These are phyloP conservation scores for Acyrthosiphon pisum DNA, from an alignment of 1,140 invertebrate genomes.

Conservation along the genomic window DNA sequence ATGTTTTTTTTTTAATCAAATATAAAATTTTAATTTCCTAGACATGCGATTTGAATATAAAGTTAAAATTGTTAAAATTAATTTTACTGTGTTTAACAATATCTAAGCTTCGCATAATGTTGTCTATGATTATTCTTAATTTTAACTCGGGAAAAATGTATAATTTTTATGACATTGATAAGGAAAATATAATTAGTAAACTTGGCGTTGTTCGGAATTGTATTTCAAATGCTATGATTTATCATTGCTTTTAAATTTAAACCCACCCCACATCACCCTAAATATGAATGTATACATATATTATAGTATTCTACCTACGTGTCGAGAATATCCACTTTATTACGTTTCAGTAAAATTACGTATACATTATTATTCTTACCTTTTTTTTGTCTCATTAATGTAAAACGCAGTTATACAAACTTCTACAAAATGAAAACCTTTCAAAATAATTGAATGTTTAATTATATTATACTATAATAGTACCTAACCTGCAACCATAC, in stretches of 20 bases:
- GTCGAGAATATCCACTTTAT: background rate
- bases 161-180: background rate
- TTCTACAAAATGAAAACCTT: background rate
- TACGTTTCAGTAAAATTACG: background rate
- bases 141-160: background rate
- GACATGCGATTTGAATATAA: too few species aligned
- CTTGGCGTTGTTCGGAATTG: background rate
- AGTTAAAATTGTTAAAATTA: too few species aligned
- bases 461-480: background rate
- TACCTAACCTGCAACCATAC: background rate
- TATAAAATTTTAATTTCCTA: background rate
- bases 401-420: background rate
- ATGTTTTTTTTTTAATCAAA: background rate
- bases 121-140: background rate
- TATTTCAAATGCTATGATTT: background rate
- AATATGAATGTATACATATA: background rate
- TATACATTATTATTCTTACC: background rate
- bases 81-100: background rate
- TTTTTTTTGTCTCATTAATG: background rate
- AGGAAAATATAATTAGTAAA: background rate
- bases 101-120: background rate
- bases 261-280: background rate
- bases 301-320: background rate
- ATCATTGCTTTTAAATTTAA: constrained; percentile 4
- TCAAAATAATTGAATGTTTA: background rate